These are phyloP conservation scores for Diuraphis noxia DNA, from an alignment of 1,140 invertebrate genomes.

Conservation along the genomic window DNA sequence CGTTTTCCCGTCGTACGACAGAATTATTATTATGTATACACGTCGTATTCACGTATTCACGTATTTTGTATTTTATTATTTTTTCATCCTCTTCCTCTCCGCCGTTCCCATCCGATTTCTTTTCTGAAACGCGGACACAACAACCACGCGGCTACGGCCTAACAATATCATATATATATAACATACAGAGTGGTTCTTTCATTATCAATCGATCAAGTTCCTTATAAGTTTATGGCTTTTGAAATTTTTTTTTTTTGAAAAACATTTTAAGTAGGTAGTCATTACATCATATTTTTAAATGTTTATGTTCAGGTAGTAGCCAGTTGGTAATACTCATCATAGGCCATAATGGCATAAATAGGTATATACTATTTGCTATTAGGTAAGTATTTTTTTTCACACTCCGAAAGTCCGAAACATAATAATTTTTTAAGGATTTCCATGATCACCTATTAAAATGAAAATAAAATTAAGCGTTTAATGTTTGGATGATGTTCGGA, in stretches of 20 bases:
- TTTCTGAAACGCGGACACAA: background rate
- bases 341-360: too few species aligned
- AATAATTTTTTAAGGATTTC: background rate
- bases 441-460: background rate
- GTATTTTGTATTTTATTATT: background rate
- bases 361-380: too few species aligned
- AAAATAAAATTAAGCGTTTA: background rate
- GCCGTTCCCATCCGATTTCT: background rate
- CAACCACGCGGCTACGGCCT: background rate
- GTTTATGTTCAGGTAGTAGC: too few species aligned
- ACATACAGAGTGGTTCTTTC: background rate
- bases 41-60: background rate
- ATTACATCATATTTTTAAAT: background rate
- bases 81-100: background rate
- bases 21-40: background rate
- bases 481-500: background rate
- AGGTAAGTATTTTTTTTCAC: too few species aligned
- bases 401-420: background rate
- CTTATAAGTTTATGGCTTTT: background rate
- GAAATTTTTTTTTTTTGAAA: too few species aligned
- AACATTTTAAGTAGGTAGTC: background rate
- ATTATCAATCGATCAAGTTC: background rate
- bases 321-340: too few species aligned
- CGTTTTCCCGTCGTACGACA: slow-evolving; percentile 24
- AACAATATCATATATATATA: background rate